Evolutionary conservation across 2,113 vertebrate species (phyloP), one percentile per base, ranked within the genome.

Genomic region (Gallinago media): DNA sequence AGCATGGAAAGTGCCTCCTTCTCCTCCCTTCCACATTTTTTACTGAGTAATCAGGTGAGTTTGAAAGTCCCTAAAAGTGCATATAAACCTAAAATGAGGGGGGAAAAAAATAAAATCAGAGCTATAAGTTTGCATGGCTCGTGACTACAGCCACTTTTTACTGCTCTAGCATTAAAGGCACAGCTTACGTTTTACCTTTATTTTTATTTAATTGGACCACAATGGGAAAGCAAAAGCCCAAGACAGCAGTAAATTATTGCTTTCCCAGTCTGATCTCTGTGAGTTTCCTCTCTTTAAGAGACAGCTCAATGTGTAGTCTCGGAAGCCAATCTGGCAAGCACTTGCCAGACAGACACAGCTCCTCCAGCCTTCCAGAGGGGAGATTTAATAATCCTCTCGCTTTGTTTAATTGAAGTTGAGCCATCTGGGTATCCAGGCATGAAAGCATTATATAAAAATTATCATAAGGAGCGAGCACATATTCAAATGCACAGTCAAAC

Each of bases 1-100:
- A 87, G 5, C 5, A 32, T 1, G 23, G 20, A 17, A 59, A 67
- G 2, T 17, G 5, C 15, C 2, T 3, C 15, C 31, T 59, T 3
- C 25, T 83, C 11, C 31, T 90, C 6, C 8, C 42, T 71, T 88
- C 19, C 7, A 9, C 11, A 1, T 34, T 40, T 49, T 50, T 92
- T 70, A 42, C 11, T 31, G 31, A 54, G 8, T 6, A 44, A 56
- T 47, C 9, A 16, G 29, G 46, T 22, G 10, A 59, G 8, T 38
- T 38, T 86, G 22, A n/a, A 88, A 67, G 29, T 42, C 40, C 8
- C n/a, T 58, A 49, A 68, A 65, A 72, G 14, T 8, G 5, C 5
- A 26, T 27, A 61, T 5, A 56, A 61, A 55, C 47, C 16, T 78
- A 66, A 90, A 70, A 70, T 15, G 14, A 1, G 4, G 11, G 10